Conservation (phyloP, 2,888 invertebrate species). For the Agapostemon virescens region DNA sequence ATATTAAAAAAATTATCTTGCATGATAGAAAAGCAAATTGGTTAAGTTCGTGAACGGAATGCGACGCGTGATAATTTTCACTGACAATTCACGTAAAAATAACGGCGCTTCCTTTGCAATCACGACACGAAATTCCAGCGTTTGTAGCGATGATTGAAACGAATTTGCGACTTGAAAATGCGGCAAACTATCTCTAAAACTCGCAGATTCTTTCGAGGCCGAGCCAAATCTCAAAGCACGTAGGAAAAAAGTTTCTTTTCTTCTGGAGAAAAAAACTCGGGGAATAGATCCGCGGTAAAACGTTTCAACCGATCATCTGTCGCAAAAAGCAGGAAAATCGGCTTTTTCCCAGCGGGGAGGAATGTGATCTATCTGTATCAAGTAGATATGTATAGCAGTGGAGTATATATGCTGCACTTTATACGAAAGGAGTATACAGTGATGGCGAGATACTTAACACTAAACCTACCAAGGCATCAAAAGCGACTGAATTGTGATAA, state of each 20-base stretch:
- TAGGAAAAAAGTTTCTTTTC: neutral
- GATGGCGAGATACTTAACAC: too few relatives aligned
- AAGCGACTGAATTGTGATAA: too few relatives aligned
- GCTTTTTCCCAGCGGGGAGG: constrained; percentile 12
- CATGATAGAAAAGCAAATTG: neutral
- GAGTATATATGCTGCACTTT: neutral
- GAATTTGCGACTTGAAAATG: neutral
- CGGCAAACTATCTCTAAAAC: neutral
- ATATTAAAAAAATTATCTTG: neutral
- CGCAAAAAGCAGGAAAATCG: constrained; percentile 25
- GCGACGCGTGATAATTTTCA: neutral
- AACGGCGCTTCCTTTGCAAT: neutral
- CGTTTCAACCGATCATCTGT: constrained; percentile 2
- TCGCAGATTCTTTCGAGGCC: neutral
- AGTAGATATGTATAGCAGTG: constrained; percentile 19
- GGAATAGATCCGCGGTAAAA: neutral
- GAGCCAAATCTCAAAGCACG: neutral
- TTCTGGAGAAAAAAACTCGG: neutral
- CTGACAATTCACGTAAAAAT: neutral
- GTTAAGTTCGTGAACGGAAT: neutral
- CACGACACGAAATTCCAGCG: neutral
- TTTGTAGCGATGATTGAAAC: neutral
- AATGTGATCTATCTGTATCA: constrained; percentile 17
- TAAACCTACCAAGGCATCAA: too few relatives aligned
- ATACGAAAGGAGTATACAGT: neutral